Percentiles rank a stretch among this genome's conserved stretches.
These are phyloP conservation scores for Betta splendens DNA, from an alignment of 2,797 vertebrate genomes.

Conservation along the genomic window DNA sequence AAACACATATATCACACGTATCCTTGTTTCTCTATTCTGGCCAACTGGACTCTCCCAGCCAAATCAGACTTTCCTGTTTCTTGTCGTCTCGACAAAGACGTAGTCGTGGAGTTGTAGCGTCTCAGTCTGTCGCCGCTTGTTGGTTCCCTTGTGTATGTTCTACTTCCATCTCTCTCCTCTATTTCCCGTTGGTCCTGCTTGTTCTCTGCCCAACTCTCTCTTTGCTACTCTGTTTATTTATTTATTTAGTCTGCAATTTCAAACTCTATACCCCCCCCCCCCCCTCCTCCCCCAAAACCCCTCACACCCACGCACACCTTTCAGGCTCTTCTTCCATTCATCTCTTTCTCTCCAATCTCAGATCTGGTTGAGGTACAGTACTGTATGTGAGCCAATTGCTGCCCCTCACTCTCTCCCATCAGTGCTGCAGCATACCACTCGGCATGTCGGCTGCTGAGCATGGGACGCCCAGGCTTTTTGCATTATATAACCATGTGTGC, in stretches of 20 bases:
- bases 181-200: slow-evolving; percentile 31
- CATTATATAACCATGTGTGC: slow-evolving; percentile 73
- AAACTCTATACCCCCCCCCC: slow-evolving; percentile 8
- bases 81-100: slow-evolving; percentile 79
- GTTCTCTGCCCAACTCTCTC: slow-evolving; percentile 42
- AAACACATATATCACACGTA: slow-evolving; percentile 40
- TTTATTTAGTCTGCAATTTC: slow-evolving; percentile 39
- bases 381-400: slow-evolving; percentile 74
- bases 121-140: slow-evolving; percentile 80
- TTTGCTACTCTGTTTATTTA: slow-evolving; percentile 17
- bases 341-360: slow-evolving; percentile 58
- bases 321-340: slow-evolving; percentile 27
- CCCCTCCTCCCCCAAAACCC: slow-evolving; percentile 17
- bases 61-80: slow-evolving; percentile 73
- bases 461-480: slow-evolving; percentile 75
- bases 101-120: slow-evolving; percentile 85
- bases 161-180: slow-evolving; percentile 53
- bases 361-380: slow-evolving; percentile 79
- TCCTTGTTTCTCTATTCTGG: slow-evolving; percentile 60
- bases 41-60: slow-evolving; percentile 63
- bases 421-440: slow-evolving; percentile 74
- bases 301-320: not conserved
- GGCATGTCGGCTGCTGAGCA: slow-evolving; percentile 78
- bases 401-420: slow-evolving; percentile 72
- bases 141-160: slow-evolving; percentile 71